Base-by-base conservation (phyloP, 2,888 invertebrate genomes). In the Hemaris fuciformis region DNA sequence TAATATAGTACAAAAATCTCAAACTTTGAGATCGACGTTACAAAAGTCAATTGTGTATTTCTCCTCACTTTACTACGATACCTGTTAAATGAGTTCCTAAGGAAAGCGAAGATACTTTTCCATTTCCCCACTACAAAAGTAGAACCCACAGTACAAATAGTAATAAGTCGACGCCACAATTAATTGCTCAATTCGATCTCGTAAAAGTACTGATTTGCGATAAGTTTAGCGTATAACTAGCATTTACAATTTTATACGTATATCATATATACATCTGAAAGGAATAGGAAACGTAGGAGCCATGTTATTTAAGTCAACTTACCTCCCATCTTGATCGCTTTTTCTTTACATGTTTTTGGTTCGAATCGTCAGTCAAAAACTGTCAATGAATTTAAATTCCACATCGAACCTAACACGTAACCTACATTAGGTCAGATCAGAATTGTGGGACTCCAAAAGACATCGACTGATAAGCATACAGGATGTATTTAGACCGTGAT, bases 101-200 rank as follows among this genome's bases (percentile, higher is more conserved):
- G 6, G 15, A 42, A 2, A 34, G 10, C 10, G 34, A 34, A 34
- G 3, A 18, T 8, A 18, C 8, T 18, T 43, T 1, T 18, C 20
- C 15, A 34, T 7, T 8, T 34, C 18, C 7, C 3, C 6, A 8
- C 18, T 13, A 43, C 20, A 20, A 18, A 20, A 43, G 42, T 42
- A 20, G 18, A 0, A 20, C 3, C 2, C 8, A 7, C 43, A 20
- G 20, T 18, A 27, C 25, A 48, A 27, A 20, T 43, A 43, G 20
- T 8, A 18, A 43, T 27, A 53, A 53, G 48, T 31, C n/a, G 23
- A 15, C 27, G 15, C 27, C 25, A 25, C 2, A 15, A 10, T n/a
- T 4, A 23, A 53, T 53, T 53, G 53, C 53, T 53, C 53, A 53
- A 53, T 58, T 64, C 48, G 43, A 46, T 65, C 23, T 60, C 13